Percentiles rank a stretch among this genome's conserved stretches.
Conservation (phyloP, 2,797 vertebrate genomes). For the Geotria australis region DNA sequence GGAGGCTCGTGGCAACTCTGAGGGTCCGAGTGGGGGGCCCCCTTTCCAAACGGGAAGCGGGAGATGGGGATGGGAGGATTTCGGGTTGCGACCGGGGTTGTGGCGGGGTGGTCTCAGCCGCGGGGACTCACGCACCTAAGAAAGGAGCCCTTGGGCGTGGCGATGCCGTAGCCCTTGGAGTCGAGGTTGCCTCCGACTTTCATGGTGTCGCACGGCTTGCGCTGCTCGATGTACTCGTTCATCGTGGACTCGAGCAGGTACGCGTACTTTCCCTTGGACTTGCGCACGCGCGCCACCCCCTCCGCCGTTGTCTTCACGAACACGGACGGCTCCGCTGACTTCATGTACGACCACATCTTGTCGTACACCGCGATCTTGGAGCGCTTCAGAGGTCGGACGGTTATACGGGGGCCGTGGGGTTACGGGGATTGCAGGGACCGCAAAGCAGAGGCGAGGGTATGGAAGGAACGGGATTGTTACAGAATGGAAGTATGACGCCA, state of each 20-base stretch:
- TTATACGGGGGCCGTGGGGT: no score
- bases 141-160: conserved; percentile 75
- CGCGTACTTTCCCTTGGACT: conserved; percentile 95
- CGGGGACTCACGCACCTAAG: conserved; percentile 27
- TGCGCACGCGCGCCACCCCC: conserved; percentile 74
- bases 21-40: no score
- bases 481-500: no score
- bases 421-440: no score
- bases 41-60: no score
- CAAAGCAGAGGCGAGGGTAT: no score
- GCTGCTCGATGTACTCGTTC: conserved; percentile 97
- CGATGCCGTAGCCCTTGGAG: conserved; percentile 97
- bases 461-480: no score
- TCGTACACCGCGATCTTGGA: conserved; percentile 99
- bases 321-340: conserved; percentile 81
- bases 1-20: no score
- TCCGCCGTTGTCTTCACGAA: conserved; percentile 94
- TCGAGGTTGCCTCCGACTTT: conserved; percentile 99
- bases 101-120: no score
- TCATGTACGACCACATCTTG: conserved; percentile 99
- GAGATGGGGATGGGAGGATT: no score
- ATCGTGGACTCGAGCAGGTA: conserved; percentile 96
- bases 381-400: conserved; percentile 21
- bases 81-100: no score
- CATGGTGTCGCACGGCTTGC: conserved; percentile 95